These are phyloP conservation scores for Xiphias gladius DNA, from an alignment of 2,113 vertebrate genomes.

Conservation along the genomic window DNA sequence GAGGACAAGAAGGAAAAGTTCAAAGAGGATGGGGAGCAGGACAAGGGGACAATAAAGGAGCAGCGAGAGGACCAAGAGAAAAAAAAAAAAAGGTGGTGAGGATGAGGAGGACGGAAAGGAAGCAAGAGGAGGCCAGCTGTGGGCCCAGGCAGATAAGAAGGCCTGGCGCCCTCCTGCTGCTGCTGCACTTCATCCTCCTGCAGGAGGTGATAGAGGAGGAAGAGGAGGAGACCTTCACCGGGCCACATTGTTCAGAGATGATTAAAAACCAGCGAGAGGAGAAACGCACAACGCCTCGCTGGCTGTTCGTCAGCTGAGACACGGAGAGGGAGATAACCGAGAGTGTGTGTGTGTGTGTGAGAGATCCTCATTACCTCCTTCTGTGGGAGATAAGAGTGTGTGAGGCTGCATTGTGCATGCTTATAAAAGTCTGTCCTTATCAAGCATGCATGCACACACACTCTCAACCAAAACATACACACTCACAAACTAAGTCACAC, in stretches of 20 bases:
- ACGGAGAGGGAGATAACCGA: constrained; percentile 73
- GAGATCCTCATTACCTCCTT: constrained; percentile 82
- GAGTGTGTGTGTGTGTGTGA: constrained; percentile 37
- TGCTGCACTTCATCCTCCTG: constrained; percentile 29
- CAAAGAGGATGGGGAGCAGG: background rate
- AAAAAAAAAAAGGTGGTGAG: background rate
- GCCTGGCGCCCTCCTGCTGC: constrained; percentile 16
- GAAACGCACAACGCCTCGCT: constrained; percentile 72
- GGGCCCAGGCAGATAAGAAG: constrained; percentile 35
- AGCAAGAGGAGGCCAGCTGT: constrained; percentile 1
- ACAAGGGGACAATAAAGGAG: background rate
- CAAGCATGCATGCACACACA: constrained; percentile 74
- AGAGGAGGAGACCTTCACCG: constrained; percentile 44
- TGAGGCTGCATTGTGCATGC: constrained; percentile 81
- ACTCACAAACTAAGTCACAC: too few relatives aligned
- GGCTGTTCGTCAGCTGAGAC: constrained; percentile 80
- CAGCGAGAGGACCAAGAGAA: background rate
- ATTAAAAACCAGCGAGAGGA: constrained; percentile 81
- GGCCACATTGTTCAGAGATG: constrained; percentile 79
- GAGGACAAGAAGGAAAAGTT: background rate
- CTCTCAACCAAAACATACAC: constrained; percentile 18
- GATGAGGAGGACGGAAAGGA: background rate
- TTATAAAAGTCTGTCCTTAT: constrained; percentile 80
- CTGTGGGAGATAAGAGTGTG: constrained; percentile 81
- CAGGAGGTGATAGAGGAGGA: constrained; percentile 44